Evolutionary conservation across 37 sponge, comb jelly and placozoan genomes (phyloP), one percentile per base, ranked within the genome.

Genomic region (Aphrocallistes beatrix): DNA sequence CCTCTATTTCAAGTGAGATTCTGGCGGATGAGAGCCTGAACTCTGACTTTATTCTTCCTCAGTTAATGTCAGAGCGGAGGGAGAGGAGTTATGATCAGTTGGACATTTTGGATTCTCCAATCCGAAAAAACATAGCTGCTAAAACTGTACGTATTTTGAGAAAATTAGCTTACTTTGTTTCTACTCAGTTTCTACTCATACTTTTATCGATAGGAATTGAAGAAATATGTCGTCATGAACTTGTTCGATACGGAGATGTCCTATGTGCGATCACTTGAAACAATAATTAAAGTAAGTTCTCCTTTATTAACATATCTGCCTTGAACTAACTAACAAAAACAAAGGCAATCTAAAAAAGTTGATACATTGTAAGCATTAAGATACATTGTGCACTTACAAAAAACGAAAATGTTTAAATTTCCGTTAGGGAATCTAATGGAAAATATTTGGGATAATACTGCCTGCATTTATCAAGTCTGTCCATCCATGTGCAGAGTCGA

Each of bases 191-290:
- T 16, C 6, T 42, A 13, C 13, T 42, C 10, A 16, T 42, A 42
- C 45, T 42, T 60, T 3, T 60, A 60, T 13, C n/a, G n/a, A n/a
- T 60, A 60, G 75, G 75, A 60, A 13, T 60, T 60, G 75, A 60
- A 30, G 34, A 60, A 60, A 30, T 60, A 60, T 60, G 75, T 60
- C n/a, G n/a, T 60, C n/a, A 60, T 60, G 75, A 60, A 60, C n/a
- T 60, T 60, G 34, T 60, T 60, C 34, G 75, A 60, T 28, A 60
- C 75, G n/a, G 75, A 60, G 21, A 60, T 60, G 32, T 60, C 75
- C 25, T 60, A 60, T 60, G 75, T 60, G 28, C 10, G 75, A 60
- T 60, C 75, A 25, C 75, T 60, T 19, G 75, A 60, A 13, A 6
- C 75, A 32, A 60, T 60, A 21, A 60, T 60, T 25, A 60, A 60